These are phyloP conservation scores for Cephalopachus bancanus DNA, from an alignment of 2,797 vertebrate species.

Conservation along the genomic window DNA sequence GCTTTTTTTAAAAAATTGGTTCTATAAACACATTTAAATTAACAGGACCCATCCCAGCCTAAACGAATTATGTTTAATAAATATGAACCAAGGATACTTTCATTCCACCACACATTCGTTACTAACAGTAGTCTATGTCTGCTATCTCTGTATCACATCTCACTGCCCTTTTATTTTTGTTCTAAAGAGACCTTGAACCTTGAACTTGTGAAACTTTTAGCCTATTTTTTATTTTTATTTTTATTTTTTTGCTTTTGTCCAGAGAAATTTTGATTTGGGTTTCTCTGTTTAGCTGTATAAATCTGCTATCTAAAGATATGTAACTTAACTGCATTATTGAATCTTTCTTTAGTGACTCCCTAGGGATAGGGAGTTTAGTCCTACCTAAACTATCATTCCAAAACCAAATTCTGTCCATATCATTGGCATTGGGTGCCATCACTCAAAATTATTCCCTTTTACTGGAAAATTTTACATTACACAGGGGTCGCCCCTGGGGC, in stretches of 20 bases:
- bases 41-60: not conserved
- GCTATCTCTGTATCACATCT: not conserved
- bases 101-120: not conserved
- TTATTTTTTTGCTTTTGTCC: not conserved
- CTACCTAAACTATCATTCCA: not conserved
- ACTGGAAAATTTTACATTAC: not conserved
- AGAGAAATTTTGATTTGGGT: not conserved
- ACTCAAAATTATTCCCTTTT: not conserved
- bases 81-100: not conserved
- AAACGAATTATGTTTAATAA: not conserved
- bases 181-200: not conserved
- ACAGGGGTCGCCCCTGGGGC: rapidly evolving
- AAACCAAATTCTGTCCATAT: not conserved
- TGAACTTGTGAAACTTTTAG: not conserved
- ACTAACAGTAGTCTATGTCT: not conserved
- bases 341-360: not conserved
- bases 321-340: not conserved
- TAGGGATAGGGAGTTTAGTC: not conserved
- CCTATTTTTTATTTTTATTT: not conserved
- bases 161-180: not conserved
- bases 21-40: conserved; percentile 3
- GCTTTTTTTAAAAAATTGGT: not conserved
- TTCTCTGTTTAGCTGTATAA: not conserved
- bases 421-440: not conserved
- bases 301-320: not conserved